phyloP scores from a whole-genome alignment of 2,797 vertebrate species.

The Chrosomus eos region DNA sequence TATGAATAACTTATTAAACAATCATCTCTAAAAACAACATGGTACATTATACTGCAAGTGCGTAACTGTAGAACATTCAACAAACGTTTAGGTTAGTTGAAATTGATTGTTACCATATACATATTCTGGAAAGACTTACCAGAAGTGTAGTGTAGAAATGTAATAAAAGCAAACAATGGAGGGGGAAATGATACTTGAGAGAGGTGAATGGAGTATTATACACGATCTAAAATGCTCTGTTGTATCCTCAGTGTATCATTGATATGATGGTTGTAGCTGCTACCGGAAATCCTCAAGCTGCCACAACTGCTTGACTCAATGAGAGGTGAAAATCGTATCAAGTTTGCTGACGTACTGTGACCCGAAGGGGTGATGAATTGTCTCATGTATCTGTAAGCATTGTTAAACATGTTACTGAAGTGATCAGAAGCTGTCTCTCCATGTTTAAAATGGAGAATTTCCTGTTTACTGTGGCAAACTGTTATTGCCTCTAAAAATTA shows the following conservation, averaged over 20 bases:
- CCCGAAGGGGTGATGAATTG: slow-evolving; percentile 46
- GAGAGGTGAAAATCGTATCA: slow-evolving; percentile 19
- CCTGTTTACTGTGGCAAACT: slow-evolving; percentile 55
- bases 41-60: slow-evolving; percentile 35
- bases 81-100: not conserved
- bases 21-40: slow-evolving; percentile 40
- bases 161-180: not conserved
- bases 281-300: slow-evolving; percentile 21
- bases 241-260: not conserved
- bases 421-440: slow-evolving; percentile 55
- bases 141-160: not conserved
- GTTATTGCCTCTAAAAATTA: slow-evolving; percentile 52
- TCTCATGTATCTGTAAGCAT: slow-evolving; percentile 44
- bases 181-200: not conserved
- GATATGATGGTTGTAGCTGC: not conserved
- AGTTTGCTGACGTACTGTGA: slow-evolving; percentile 32
- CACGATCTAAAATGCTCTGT: not conserved
- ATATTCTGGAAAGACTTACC: slow-evolving; percentile 1
- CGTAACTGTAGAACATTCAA: not conserved
- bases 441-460: slow-evolving; percentile 36
- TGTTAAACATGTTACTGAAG: slow-evolving; percentile 64
- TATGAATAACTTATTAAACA: slow-evolving; percentile 55
- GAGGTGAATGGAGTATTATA: not conserved
- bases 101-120: not conserved
- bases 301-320: slow-evolving; percentile 4